These are phyloP conservation scores for Microplitis demolitor DNA, from an alignment of 1,140 invertebrate genomes.

Conservation along the genomic window DNA sequence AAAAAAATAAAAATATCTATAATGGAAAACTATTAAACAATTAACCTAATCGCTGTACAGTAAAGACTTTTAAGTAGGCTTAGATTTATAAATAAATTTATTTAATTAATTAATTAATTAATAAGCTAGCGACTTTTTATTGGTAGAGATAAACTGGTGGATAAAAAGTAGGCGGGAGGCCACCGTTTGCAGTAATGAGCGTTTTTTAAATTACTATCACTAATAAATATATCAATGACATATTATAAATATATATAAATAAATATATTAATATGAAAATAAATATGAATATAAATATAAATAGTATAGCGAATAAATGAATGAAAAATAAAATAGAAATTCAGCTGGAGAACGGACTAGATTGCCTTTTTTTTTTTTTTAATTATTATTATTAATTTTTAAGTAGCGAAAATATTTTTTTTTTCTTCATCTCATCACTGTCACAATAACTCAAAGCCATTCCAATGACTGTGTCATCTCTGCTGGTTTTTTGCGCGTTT, in stretches of 20 bases:
- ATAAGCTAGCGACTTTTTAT: not conserved
- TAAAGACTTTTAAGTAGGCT: constrained; percentile 46
- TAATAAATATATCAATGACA: constrained; percentile 1
- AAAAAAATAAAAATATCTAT: constrained; percentile 27
- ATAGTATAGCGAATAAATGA: constrained; percentile 37
- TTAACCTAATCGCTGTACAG: constrained; percentile 45
- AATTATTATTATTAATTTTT: constrained; percentile 33
- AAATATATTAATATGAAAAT: constrained; percentile 2
- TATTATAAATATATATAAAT: constrained; percentile 40
- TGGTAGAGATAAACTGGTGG: no score
- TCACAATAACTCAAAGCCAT: constrained; percentile 34
- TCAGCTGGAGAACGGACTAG: constrained; percentile 41
- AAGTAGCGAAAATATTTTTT: constrained; percentile 41
- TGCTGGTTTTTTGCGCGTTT: constrained; percentile 20
- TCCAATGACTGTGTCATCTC: constrained; percentile 29
- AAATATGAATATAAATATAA: no score
- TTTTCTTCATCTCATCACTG: not conserved
- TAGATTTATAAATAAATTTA: constrained; percentile 31
- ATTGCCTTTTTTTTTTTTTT: constrained; percentile 42
- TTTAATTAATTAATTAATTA: no score
- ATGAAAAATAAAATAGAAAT: not conserved
- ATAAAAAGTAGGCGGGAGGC: not conserved
- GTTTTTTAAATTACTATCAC: no score
- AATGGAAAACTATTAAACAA: not conserved
- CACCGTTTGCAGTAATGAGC: not conserved